Base-by-base conservation (phyloP, 2,888 invertebrate species). In the Ceriagrion tenellum region DNA sequence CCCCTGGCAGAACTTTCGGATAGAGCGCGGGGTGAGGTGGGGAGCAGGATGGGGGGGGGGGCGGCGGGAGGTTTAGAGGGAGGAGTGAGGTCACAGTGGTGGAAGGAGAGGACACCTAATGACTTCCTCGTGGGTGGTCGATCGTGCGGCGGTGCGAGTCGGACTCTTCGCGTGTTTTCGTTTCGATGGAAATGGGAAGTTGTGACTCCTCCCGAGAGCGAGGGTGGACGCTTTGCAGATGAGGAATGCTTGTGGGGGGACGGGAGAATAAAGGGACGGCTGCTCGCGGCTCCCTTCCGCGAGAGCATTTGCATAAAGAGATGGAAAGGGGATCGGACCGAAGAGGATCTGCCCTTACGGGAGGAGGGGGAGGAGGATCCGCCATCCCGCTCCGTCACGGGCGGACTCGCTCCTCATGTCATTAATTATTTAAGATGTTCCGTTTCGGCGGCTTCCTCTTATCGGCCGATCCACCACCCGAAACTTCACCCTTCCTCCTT, bases 121-220 rank as follows among this genome's bases (percentile, higher is more conserved):
- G 81, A 81, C 81, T 81, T 81, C 81, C 81, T 81, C 81, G 81
- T 81, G 81, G 81, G 81, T 81, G 81, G 81, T 81, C 81, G 81
- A 35, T 35, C 81, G 81, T 81, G 81, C 81, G 81, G 81, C 30
- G 26, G 35, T n/a, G 26, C n/a, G 69, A 26, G 69, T 47, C 47
- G 35, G n/a, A 16, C 69, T 81, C 81, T 12, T n/a, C n/a, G 81
- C 30, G 35, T 81, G 30, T 35, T 16, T 81, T 81, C 13, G 12
- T 35, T 81, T 18, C 30, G 35, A 81, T 81, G 13, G 81, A 81
- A 81, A 81, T 6, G 81, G 81, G 81, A 81, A 81, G 81, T 16
- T 81, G 69, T 69, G 69, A 69, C 69, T 69, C 69, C 18, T n/a
- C n/a, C n/a, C n/a, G n/a, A n/a, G 20, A 69, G 69, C 69, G 69